Conservation (phyloP, 2,113 vertebrate genomes). For the Manacus vitellinus region DNA sequence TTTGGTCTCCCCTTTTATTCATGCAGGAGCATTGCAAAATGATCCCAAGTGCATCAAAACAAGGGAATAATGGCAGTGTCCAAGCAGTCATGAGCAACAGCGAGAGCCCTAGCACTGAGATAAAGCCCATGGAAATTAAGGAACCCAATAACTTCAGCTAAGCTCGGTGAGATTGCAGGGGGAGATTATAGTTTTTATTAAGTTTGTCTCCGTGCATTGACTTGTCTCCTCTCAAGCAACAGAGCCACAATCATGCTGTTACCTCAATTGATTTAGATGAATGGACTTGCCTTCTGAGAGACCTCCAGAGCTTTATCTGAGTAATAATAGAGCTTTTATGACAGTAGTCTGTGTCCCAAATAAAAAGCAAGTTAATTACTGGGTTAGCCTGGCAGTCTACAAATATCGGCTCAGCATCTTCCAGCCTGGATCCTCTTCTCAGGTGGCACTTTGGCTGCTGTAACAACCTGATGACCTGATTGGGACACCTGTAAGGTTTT, state of each 20-base stretch:
- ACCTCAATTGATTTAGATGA: background rate
- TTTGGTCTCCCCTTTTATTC: background rate
- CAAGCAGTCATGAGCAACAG: accelerated
- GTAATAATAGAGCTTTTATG: background rate
- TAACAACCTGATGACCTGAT: background rate
- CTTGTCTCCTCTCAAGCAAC: background rate
- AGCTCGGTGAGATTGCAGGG: background rate
- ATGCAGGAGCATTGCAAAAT: background rate
- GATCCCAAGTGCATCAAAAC: accelerated
- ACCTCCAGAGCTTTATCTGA: background rate
- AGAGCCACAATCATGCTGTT: background rate
- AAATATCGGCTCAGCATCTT: background rate
- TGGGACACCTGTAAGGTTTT: background rate
- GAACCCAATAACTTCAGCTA: background rate
- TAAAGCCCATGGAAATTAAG: background rate
- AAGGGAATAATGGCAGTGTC: background rate
- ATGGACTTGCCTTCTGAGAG: background rate
- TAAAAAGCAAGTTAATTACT: slow-evolving; percentile 7
- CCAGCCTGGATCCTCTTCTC: background rate
- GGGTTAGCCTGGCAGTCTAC: background rate
- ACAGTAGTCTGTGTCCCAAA: background rate
- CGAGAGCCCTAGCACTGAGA: background rate
- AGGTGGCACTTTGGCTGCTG: background rate
- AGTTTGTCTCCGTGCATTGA: background rate
- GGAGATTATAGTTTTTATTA: background rate